Base-by-base conservation (phyloP, 2,888 invertebrate species). In the Eupsilia transversa region DNA sequence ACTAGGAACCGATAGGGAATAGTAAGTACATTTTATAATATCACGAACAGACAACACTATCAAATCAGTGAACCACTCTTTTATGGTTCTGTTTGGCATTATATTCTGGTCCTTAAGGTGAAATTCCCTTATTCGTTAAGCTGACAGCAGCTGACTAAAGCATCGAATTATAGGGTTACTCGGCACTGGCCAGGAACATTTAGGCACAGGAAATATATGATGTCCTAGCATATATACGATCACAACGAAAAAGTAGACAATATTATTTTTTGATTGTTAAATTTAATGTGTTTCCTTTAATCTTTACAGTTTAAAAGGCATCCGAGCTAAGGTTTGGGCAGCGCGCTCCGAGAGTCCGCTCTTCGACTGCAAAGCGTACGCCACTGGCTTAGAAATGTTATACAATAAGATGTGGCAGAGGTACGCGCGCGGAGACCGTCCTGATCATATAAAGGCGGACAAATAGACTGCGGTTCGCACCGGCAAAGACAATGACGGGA, bases 251-350 rank as follows among this genome's bases (percentile, higher is more conserved):
- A 72, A 71, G 3, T 41, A 30, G 27, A 52, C 27, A 0, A 27
- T 74, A 17, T 20, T 33, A 1, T 41, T 73, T 35, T 2, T 20
- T 20, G 0, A 23, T 59, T 35, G 7, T 23, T 17, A 27, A 33
- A 49, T 30, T 52, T 46, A 83, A 82, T 33, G 2, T 1, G 49
- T 64, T 54, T 0, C 9, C 20, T 35, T 65, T n/a, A 78, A 74
- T 61, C 61, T 85, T 93, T 97, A 93, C 91, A 96, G 98, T 94
- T 97, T 99, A 90, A 99, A 98, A 96, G 98, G 97, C 33, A 98
- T 98, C 90, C 97, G 99, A 70, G 99, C 98, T 67, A 99, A 99
- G 94, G 99, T 99, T 54, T 99, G 99, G 99, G 97, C 98, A 86
- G 98, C 99, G 0, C 97, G 99, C 74, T 97, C 97, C 5, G 98